Evolutionary conservation across 2,113 vertebrate species (phyloP), one percentile per base, ranked within the genome.

Genomic region (Pterocles orientalis): DNA sequence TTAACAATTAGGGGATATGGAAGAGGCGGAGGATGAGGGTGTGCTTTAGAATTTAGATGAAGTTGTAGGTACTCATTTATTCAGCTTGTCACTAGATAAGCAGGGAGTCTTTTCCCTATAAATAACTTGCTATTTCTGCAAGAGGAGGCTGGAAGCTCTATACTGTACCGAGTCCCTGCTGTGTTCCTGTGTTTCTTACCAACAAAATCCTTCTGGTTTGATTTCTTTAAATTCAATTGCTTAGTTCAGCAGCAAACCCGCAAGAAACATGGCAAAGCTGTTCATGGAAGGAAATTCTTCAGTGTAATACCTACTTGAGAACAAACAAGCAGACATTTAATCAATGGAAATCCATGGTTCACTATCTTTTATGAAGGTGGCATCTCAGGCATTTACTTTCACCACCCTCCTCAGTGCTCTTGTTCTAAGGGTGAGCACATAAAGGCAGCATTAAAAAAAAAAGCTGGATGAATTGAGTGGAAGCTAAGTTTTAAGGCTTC

Each of bases 221-320:
- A 14, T 85, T 92, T 91, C 82, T 87, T 88, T 73, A 88, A 60
- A 54, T 84, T 39, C 50, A 47, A 16, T 86, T 88, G 54, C 60
- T 96, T 64, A 71, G 85, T 94, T 95, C 64, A 86, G 76, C 68
- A 95, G 71, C 47, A 90, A 66, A 50, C 75, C n/a, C 31, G 51
- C 20, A 64, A 23, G 51, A 95, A 93, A 58, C 20, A 56, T 5
- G 7, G 70, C 29, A 86, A 34, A 93, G 31, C 68, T 76, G 21
- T 85, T 85, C 36, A 60, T 10, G 68, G n/a, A 76, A 78, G 53
- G 18, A 89, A 85, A 60, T 69, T 79, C 25, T 90, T 93, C 66
- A 34, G 20, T 65, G 16, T 53, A 82, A 65, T 45, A 77, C 54
- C 41, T 90, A 34, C 45, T 50, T 79, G 26, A 90, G 71, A 43